Base-by-base conservation (phyloP, 2,113 vertebrate genomes). In the Strigops habroptila region DNA sequence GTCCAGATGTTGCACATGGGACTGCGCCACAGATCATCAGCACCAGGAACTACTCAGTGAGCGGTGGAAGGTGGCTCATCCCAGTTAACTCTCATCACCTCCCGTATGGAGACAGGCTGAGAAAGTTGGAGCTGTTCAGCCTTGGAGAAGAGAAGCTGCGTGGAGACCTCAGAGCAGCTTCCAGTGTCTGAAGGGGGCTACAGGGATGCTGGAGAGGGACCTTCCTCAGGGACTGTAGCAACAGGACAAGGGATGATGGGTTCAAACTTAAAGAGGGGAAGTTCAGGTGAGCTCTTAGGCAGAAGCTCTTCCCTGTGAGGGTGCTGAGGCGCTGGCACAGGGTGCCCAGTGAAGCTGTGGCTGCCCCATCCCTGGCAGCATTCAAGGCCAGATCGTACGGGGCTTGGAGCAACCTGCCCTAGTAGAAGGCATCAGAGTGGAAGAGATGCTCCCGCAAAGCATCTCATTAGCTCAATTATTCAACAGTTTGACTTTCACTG, bases 1-100 rank as follows among this genome's bases (percentile, higher is more conserved):
- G 65, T 21, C 52, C 84, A 33, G 35, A 7, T 48, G 67, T 24
- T 62, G 37, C 84, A 22, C 21, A 46, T 7, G 35, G 30, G 13
- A 16, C 12, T 8, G 39, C 1, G 1, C 6, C 64, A 46, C 13
- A 10, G 55, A 12, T 12, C 23, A 9, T 7, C 67, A 25, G 53
- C 41, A 25, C 35, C 15, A 11, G 43, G 23, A 37, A 10, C 77
- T 0, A 1, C 65, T 31, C 28, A 28, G 24, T 0, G 3, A 57
- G 12, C 1, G 14, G n/a, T 25, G 4, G 30, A 25, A 33, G 31
- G 57, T n/a, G 31, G 6, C 11, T 68, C 5, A 39, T 24, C 44
- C 21, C 28, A 3, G 10, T 18, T 37, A 52, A 4, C 21, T 6
- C 19, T 5, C 28, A 21, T 7, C n/a, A 23, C 21, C 21, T n/a